Evolutionary conservation across 2,888 invertebrate species (phyloP).

Genomic region (Sipha maydis): DNA sequence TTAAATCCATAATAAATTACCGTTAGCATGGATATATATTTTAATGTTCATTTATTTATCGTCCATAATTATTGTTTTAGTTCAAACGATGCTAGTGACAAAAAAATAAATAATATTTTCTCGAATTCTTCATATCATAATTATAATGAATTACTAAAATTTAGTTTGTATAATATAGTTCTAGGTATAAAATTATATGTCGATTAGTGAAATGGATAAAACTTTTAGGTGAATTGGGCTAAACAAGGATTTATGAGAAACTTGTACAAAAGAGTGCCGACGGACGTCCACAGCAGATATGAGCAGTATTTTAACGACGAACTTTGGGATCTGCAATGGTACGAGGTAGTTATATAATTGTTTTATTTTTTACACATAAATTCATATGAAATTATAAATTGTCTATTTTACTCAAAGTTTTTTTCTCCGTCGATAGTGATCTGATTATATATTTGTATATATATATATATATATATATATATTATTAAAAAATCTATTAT

Average conservation of each 20-base stretch:
- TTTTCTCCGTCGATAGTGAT: not conserved
- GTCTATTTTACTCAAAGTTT: not conserved
- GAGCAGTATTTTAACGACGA: conserved; percentile 80
- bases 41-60: too few species aligned
- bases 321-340: conserved; percentile 90
- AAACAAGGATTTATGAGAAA: conserved; percentile 60
- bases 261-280: conserved; percentile 48
- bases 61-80: not conserved
- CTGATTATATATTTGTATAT: not conserved
- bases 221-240: conserved; percentile 61
- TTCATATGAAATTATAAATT: conserved; percentile 31
- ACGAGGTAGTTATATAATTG: conserved; percentile 74
- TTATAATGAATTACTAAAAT: conserved; percentile 42
- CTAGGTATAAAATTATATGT: not conserved
- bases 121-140: conserved; percentile 15
- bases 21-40: too few species aligned
- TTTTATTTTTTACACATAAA: conserved; percentile 40
- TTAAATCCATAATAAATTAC: too few species aligned
- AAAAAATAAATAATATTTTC: not conserved
- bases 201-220: conserved; percentile 42
- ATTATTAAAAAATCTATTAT: too few species aligned
- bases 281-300: conserved; percentile 63
- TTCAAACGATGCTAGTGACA: too few species aligned
- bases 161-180: not conserved
- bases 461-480: too few species aligned